Evolutionary conservation across 2,888 invertebrate genomes (phyloP).

Genomic region (Agonopterix alstromeriana): DNA sequence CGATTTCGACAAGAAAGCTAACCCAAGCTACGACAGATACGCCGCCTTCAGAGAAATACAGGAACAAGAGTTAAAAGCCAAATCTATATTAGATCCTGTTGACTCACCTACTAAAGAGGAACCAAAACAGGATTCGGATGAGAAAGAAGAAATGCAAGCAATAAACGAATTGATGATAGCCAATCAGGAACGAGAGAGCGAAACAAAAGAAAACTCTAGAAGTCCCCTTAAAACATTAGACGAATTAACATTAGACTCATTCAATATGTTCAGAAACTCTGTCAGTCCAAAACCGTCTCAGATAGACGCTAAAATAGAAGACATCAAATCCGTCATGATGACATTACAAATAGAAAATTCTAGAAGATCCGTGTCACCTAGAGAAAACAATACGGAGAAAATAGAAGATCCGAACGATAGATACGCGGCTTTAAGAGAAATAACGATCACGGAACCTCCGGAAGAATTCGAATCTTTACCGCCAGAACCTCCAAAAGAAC

Average conservation of each 20-base stretch:
- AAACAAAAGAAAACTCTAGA: constrained; percentile 39
- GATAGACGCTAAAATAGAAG: constrained; percentile 65
- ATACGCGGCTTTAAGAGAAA: constrained; percentile 89
- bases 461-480: constrained; percentile 73
- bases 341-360: constrained; percentile 53
- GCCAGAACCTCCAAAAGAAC: constrained; percentile 63
- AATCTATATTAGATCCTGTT: constrained; percentile 48
- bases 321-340: constrained; percentile 68
- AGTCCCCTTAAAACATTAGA: constrained; percentile 61
- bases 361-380: constrained; percentile 56
- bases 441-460: constrained; percentile 79
- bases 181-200: constrained; percentile 37
- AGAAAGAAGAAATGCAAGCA: constrained; percentile 49
- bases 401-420: constrained; percentile 75
- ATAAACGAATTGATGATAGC: constrained; percentile 47
- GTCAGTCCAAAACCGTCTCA: constrained; percentile 64
- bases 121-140: constrained; percentile 54
- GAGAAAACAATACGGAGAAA: constrained; percentile 68
- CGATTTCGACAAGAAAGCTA: constrained; percentile 73
- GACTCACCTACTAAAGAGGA: constrained; percentile 30
- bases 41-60: constrained; percentile 92
- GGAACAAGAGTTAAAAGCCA: constrained; percentile 81
- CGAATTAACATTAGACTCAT: constrained; percentile 56
- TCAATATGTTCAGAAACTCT: constrained; percentile 60
- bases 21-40: constrained; percentile 85